Evolutionary conservation across 2,888 invertebrate species (phyloP).

Genomic region (Eristalis pertinax): DNA sequence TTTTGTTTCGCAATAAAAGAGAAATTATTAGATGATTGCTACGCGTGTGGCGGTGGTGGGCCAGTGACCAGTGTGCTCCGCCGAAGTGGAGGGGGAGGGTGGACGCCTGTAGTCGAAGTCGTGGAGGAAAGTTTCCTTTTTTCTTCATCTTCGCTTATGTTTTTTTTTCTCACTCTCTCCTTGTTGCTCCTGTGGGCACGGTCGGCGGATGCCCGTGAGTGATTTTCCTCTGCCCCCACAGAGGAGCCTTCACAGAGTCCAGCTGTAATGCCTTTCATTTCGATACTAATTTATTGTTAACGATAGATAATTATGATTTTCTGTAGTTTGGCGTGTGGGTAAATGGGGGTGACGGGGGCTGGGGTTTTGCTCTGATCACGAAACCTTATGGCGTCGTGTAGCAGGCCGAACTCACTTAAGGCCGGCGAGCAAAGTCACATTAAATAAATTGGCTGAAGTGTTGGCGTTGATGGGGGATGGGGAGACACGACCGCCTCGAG

Average conservation of each 20-base stretch:
- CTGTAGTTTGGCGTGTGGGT: conserved; percentile 5
- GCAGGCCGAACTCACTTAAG: conserved; percentile 53
- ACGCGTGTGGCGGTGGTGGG: conserved; percentile 44
- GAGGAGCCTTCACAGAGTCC: conserved; percentile 12
- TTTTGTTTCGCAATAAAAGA: conserved; percentile 73
- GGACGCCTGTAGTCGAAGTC: background rate
- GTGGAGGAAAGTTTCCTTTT: conserved; percentile 24
- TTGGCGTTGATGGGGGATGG: conserved; percentile 6
- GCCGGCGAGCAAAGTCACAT: conserved; percentile 49
- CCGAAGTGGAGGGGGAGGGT: background rate
- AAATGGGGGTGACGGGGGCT: background rate
- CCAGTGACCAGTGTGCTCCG: conserved; percentile 1
- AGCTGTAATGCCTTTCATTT: conserved; percentile 70
- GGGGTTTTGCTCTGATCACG: conserved; percentile 40
- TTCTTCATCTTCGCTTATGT: background rate
- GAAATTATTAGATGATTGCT: conserved; percentile 73
- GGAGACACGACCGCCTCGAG: background rate
- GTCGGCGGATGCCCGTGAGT: background rate
- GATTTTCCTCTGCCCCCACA: background rate
- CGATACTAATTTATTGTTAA: conserved; percentile 72
- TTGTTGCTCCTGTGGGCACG: background rate
- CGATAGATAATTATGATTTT: conserved; percentile 72
- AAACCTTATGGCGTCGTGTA: conserved; percentile 46
- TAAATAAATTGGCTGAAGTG: conserved; percentile 53
- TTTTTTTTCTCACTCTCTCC: background rate